Percentiles rank a stretch among this genome's conserved stretches.
Evolutionary conservation across 2,888 invertebrate genomes (phyloP).

Genomic region (Clanis bilineata): DNA sequence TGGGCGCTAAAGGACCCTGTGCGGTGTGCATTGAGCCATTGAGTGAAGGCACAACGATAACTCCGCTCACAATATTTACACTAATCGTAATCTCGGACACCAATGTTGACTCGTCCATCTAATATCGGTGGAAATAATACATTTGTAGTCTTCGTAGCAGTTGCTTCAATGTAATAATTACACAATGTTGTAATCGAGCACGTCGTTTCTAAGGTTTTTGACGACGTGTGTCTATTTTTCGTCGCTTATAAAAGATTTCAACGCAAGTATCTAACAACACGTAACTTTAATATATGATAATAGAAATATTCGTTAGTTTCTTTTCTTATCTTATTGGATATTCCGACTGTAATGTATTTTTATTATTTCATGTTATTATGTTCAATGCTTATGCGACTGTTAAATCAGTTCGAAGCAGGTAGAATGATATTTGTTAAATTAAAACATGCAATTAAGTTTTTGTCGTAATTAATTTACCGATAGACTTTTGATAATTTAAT

Average conservation of each 20-base stretch:
- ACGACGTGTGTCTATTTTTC: conserved; percentile 28
- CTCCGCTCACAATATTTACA: conserved; percentile 19
- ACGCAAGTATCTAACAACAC: conserved; percentile 48
- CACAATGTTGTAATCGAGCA: not conserved
- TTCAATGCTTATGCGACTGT: not conserved
- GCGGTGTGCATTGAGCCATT: too few relatives aligned
- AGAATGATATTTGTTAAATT: not conserved
- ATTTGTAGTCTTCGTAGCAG: conserved; percentile 8
- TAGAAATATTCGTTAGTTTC: not conserved
- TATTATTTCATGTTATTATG: not conserved
- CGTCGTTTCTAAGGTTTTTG: conserved; percentile 3
- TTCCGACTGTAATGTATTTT: not conserved
- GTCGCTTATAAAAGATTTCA: conserved; percentile 67
- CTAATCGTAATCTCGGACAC: conserved; percentile 38
- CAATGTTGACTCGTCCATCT: conserved; percentile 37
- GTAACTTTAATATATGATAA: conserved; percentile 2
- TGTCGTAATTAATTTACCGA: not conserved
- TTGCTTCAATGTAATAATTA: conserved; percentile 9
- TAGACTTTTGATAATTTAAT: not conserved
- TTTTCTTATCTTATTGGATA: not conserved
- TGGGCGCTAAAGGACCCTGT: conserved; percentile 4
- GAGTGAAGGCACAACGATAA: conserved; percentile 17
- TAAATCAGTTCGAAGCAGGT: not conserved
- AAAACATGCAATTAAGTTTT: not conserved
- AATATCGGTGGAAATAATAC: conserved; percentile 36